Percentiles rank a stretch among this genome's conserved stretches.
phyloP scores from a whole-genome alignment of 92 coral and sea anemone genomes.

The Actinernus sp. region DNA sequence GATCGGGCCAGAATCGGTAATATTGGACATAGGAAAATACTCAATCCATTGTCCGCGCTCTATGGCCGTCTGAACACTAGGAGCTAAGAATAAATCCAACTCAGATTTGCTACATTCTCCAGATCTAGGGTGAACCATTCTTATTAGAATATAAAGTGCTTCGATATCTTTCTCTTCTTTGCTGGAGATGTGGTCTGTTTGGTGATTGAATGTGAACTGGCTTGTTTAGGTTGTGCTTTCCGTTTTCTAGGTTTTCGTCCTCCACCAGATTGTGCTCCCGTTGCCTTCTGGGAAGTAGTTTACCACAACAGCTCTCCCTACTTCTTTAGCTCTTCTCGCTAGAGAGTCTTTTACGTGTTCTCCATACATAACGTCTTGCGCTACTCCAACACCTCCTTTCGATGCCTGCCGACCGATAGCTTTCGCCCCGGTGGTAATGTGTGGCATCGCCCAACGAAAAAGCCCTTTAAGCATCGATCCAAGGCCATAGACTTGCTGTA shows the following conservation, averaged over 20 bases:
- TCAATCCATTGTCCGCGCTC: conserved; percentile 28
- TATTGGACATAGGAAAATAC: conserved; percentile 17
- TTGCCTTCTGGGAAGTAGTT: conserved; percentile 13
- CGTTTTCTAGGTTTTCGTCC: conserved; percentile 43
- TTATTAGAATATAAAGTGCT: conserved; percentile 1
- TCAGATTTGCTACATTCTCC: conserved; percentile 34
- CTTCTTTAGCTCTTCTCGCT: background rate
- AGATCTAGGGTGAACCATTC: conserved; percentile 13
- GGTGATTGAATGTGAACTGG: conserved; percentile 41
- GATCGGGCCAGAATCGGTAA: conserved; percentile 43
- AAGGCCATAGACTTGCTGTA: conserved; percentile 34
- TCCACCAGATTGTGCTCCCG: conserved; percentile 14
- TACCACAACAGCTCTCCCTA: background rate
- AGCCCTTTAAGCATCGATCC: conserved; percentile 41
- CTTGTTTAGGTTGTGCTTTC: conserved; percentile 4
- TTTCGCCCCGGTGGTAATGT: conserved; percentile 32
- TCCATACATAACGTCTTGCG: conserved; percentile 32
- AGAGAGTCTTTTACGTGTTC: conserved; percentile 1
- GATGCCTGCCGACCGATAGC: conserved; percentile 14
- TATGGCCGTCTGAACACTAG: conserved; percentile 38
- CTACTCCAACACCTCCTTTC: conserved; percentile 10
- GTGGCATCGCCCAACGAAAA: conserved; percentile 35
- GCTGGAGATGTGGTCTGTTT: conserved; percentile 50
- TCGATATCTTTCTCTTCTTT: conserved; percentile 1
- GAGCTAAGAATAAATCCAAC: conserved; percentile 31